phyloP scores from a whole-genome alignment of 23 tunicate genomes.

The Corella eumyota region DNA sequence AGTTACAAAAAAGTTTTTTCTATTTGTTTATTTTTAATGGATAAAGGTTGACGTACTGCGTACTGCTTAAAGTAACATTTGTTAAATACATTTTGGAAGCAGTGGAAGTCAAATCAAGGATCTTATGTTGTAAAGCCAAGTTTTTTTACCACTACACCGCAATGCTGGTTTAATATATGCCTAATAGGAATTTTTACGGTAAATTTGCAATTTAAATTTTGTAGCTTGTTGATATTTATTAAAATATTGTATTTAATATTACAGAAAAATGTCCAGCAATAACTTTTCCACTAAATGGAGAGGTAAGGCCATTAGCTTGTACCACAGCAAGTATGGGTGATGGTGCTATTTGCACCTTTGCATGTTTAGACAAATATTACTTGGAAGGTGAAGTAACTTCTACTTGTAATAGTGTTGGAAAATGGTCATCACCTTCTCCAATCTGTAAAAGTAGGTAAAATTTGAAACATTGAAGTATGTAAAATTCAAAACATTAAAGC shows the following conservation, averaged over 20 bases:
- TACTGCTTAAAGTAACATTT: no score
- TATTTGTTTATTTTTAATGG: no score
- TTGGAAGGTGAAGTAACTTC: constrained; percentile 24
- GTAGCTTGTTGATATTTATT: constrained; percentile 3
- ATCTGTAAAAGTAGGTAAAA: constrained; percentile 43
- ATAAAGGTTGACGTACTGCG: no score
- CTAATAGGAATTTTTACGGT: no score
- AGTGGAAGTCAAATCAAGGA: no score
- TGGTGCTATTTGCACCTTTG: constrained; percentile 47
- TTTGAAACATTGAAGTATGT: not conserved
- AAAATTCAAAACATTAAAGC: not conserved
- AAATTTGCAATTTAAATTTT: not conserved
- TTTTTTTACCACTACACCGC: no score
- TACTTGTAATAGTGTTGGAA: constrained; percentile 29
- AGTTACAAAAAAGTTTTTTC: no score
- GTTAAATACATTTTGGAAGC: no score
- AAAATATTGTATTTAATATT: not conserved
- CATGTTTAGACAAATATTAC: constrained; percentile 51
- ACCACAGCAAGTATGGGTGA: constrained; percentile 34
- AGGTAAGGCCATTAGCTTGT: constrained; percentile 30
- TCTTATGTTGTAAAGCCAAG: no score
- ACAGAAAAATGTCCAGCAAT: constrained; percentile 56
- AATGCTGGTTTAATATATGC: no score
- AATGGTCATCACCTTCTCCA: constrained; percentile 38
- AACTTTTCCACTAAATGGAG: constrained; percentile 28